A percentile compares a stretch with the other conserved stretches of the same genome.
These are phyloP conservation scores for Mormyrus hasselquistii DNA, from an alignment of 2,797 vertebrate species.

Conservation along the genomic window DNA sequence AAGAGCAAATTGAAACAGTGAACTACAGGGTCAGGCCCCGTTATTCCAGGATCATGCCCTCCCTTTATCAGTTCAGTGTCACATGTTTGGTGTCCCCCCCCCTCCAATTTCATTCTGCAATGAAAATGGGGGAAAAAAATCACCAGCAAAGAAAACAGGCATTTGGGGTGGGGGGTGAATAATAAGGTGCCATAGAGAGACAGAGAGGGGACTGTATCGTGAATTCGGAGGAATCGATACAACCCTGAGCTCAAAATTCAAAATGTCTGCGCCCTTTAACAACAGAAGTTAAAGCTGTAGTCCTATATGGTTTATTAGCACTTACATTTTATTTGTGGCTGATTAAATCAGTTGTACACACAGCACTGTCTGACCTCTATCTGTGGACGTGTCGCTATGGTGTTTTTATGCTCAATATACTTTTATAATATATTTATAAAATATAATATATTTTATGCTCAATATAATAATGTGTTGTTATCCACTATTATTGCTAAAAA, in stretches of 20 bases:
- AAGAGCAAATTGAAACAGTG: neutral
- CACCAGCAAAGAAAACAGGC: conserved; percentile 1
- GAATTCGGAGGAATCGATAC: neutral
- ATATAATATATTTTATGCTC: neutral
- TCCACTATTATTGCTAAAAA: neutral
- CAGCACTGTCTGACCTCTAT: neutral
- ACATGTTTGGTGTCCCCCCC: neutral
- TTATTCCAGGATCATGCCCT: neutral
- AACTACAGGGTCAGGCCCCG: neutral
- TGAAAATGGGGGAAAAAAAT: neutral
- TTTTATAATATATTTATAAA: too few species aligned
- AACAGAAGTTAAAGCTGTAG: neutral
- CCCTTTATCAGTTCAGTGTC: neutral
- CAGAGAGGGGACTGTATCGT: neutral
- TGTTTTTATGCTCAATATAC: neutral
- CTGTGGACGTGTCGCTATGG: neutral
- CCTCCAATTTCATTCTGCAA: conserved; percentile 18
- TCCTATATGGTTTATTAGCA: neutral
- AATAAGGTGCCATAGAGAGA: neutral
- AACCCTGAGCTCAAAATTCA: neutral
- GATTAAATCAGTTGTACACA: neutral
- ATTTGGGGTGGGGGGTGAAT: neutral
- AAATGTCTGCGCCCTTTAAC: neutral
- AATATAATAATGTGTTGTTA: neutral
- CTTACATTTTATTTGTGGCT: neutral